Percentiles rank a stretch among this genome's conserved stretches.
Conservation (phyloP, 2,113 vertebrate genomes). For the Oncorhynchus gorbuscha region DNA sequence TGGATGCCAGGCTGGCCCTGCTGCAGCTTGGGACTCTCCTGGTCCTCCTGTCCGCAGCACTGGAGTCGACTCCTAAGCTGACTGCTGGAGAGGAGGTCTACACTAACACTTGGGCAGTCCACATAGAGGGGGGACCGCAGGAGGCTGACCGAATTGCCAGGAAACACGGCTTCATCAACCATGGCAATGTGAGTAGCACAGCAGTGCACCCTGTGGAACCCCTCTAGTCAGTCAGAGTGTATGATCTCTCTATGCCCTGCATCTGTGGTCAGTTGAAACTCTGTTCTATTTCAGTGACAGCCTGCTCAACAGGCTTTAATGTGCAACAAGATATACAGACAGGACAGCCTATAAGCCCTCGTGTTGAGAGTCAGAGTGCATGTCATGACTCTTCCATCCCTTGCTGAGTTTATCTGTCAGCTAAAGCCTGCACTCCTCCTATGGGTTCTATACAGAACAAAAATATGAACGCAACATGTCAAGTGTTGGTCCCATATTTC, state of each 20-base stretch:
- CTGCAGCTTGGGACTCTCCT: conserved; percentile 77
- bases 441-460: conserved; percentile 2
- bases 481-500: too few species aligned
- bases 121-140: conserved; percentile 75
- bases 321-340: background rate
- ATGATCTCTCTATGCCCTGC: background rate
- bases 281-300: too few species aligned
- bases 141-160: conserved; percentile 82
- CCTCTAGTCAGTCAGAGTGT: background rate
- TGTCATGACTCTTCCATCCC: background rate
- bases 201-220: background rate
- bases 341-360: background rate
- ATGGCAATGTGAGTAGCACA: conserved; percentile 79
- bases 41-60: conserved; percentile 73
- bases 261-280: too few species aligned
- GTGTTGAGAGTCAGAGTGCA: background rate
- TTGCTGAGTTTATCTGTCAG: background rate
- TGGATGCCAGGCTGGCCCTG: conserved; percentile 74
- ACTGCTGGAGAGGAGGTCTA: conserved; percentile 74
- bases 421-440: conserved; percentile 30
- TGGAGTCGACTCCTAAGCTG: conserved; percentile 48
- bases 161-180: conserved; percentile 91
- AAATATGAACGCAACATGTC: too few species aligned
- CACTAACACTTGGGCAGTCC: conserved; percentile 94
- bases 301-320: too few species aligned